These are phyloP conservation scores for Batillaria attramentaria DNA, from an alignment of 1,140 invertebrate genomes.

Conservation along the genomic window DNA sequence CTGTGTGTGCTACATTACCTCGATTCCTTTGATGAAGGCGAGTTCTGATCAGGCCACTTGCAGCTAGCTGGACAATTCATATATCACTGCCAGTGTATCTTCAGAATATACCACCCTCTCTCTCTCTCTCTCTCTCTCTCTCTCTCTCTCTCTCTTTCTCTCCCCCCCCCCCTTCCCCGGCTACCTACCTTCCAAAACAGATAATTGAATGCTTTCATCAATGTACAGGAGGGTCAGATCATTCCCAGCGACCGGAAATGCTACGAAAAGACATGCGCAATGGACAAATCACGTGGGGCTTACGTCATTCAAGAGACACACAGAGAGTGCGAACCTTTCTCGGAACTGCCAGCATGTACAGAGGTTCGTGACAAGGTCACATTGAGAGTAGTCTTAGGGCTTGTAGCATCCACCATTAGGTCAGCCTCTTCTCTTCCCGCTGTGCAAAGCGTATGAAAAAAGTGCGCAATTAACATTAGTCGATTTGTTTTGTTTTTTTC, in stretches of 20 bases:
- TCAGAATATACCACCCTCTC: too few species aligned
- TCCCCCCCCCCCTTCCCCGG: neutral
- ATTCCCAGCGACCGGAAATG: too few species aligned
- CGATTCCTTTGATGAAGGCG: too few species aligned
- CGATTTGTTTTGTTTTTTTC: neutral
- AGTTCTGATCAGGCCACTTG: too few species aligned
- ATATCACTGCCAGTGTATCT: too few species aligned
- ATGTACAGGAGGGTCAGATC: neutral
- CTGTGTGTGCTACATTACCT: too few species aligned
- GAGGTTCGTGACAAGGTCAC: slow-evolving; percentile 30
- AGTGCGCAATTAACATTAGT: neutral
- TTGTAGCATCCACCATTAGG: too few species aligned
- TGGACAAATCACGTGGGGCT: slow-evolving; percentile 36
- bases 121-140: slow-evolving; percentile 18
- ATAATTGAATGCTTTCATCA: neutral
- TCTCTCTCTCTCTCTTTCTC: slow-evolving; percentile 17
- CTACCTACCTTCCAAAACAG: neutral
- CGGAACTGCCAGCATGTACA: slow-evolving; percentile 44
- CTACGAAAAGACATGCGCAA: neutral
- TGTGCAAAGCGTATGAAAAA: neutral
- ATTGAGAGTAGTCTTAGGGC: neutral
- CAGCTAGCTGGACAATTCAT: too few species aligned
- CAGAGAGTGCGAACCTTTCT: slow-evolving; percentile 35
- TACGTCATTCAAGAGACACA: slow-evolving; percentile 47
- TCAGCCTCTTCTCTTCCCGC: neutral